Evolutionary conservation across 2,888 invertebrate species (phyloP), one percentile per base, ranked within the genome.

Genomic region (Oxycera nigricornis): DNA sequence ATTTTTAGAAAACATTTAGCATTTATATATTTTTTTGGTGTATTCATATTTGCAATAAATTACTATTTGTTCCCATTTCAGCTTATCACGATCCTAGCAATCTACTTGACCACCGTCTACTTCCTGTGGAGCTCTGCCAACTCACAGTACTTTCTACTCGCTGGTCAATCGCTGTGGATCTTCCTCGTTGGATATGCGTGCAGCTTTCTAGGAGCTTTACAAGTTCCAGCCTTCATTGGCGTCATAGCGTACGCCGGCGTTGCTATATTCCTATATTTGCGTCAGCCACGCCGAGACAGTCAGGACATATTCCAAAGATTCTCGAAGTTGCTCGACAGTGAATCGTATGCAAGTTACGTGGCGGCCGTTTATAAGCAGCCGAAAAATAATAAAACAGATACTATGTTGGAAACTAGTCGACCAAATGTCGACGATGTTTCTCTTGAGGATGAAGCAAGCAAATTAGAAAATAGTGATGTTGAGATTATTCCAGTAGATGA

Each of bases 41-140:
- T n/a, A n/a, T n/a, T n/a, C n/a, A n/a, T n/a, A n/a, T n/a, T n/a
- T n/a, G n/a, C n/a, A 20, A 57, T 59, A 52, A n/a, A 62, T 74
- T 46, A 73, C 73, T 73, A 50, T n/a, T 50, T n/a, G 6, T 50
- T 11, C 50, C 7, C 57, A 30, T 70, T 39, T 88, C 86, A 94
- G 94, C 88, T 94, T 2, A 82, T 90, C 77, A 86, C 91, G 17
- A 82, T 93, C 78, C 85, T 92, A 11, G 80, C 90, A 17, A 90
- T 90, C 9, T 96, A 96, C 81, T 80, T 94, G 22, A 87, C 91
- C 24, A 86, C 91, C 59, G 88, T 95, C 0, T 89, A 90, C 77
- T 86, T 92, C 68, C 87, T 92, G 78, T 96, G 96, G 96, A 91
- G 88, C 39, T 91, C 91, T 1, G 87, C 90, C 76, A 90, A 91